These are phyloP conservation scores for Grapholita molesta DNA, from an alignment of 1,140 invertebrate species.

Conservation along the genomic window DNA sequence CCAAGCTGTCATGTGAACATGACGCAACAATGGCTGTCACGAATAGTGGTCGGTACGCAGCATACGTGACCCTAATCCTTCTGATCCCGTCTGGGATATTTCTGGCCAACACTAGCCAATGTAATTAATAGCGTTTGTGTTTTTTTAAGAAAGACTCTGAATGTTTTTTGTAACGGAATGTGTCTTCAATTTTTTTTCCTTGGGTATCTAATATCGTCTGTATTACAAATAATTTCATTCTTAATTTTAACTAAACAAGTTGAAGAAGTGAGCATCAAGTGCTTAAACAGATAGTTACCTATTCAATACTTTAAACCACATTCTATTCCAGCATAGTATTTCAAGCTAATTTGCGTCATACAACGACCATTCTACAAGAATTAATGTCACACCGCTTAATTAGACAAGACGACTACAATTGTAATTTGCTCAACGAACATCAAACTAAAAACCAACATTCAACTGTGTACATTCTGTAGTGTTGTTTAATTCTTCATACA, in stretches of 20 bases:
- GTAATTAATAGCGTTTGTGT: slow-evolving; percentile 22
- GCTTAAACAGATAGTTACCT: slow-evolving; percentile 17
- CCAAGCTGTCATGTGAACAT: background rate
- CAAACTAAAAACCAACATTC: slow-evolving; percentile 14
- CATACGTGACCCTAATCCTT: slow-evolving; percentile 69
- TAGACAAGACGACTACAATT: slow-evolving; percentile 5
- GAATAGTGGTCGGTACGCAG: slow-evolving; percentile 45
- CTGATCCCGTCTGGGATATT: slow-evolving; percentile 48
- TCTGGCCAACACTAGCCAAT: slow-evolving; percentile 24
- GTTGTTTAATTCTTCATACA: background rate
- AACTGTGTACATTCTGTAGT: slow-evolving; percentile 19
- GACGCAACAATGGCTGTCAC: slow-evolving; percentile 38
- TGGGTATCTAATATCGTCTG: no score
- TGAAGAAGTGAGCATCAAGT: no score
- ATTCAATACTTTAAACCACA: background rate
- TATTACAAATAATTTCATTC: no score
- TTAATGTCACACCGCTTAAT: slow-evolving; percentile 9
- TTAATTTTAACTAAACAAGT: no score
- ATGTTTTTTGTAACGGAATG: no score
- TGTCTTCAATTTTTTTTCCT: no score
- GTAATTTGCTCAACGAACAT: slow-evolving; percentile 2
- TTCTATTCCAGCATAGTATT: background rate
- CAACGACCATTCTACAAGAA: background rate
- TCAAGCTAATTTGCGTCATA: background rate
- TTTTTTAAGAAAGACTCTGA: background rate